Evolutionary conservation across 2,888 invertebrate species (phyloP).

Genomic region (Xylocampa areola): DNA sequence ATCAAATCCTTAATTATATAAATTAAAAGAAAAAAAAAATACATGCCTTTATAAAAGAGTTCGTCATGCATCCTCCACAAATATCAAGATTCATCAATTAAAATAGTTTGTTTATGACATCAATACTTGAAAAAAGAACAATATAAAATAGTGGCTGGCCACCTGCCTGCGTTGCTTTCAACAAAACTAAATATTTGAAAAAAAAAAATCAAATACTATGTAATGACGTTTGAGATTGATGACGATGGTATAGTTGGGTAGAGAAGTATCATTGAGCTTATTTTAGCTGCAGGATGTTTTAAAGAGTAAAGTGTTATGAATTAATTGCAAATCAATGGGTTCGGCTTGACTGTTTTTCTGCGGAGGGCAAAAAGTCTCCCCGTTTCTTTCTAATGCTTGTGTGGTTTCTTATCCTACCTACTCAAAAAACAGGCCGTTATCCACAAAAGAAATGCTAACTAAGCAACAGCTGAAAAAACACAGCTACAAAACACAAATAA

Average conservation of each 20-base stretch:
- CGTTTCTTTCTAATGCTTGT: no score
- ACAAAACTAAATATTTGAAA: constrained; percentile 71
- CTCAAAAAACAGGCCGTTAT: no score
- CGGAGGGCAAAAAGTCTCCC: no score
- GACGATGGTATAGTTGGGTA: constrained; percentile 57
- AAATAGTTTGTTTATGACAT: constrained; percentile 56
- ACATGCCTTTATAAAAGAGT: constrained; percentile 5
- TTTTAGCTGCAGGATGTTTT: not conserved
- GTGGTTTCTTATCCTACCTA: no score
- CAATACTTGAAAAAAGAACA: constrained; percentile 47
- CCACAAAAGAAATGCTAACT: no score
- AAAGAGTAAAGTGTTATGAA: no score
- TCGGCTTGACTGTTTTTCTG: no score
- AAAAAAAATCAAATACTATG: constrained; percentile 70
- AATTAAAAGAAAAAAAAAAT: constrained; percentile 2
- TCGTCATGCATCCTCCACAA: constrained; percentile 26
- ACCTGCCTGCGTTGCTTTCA: constrained; percentile 70
- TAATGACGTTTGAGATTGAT: constrained; percentile 72
- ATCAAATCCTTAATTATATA: not conserved
- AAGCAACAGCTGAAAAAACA: no score
- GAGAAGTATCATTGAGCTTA: constrained; percentile 5
- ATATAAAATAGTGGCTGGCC: constrained; percentile 46
- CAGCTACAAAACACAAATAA: no score
- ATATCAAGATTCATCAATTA: constrained; percentile 53
- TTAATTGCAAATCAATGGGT: no score